A percentile compares a stretch with the other conserved stretches of the same genome.
Conservation (phyloP, 2,113 vertebrate genomes). For the Phrynocephalus versicolor region DNA sequence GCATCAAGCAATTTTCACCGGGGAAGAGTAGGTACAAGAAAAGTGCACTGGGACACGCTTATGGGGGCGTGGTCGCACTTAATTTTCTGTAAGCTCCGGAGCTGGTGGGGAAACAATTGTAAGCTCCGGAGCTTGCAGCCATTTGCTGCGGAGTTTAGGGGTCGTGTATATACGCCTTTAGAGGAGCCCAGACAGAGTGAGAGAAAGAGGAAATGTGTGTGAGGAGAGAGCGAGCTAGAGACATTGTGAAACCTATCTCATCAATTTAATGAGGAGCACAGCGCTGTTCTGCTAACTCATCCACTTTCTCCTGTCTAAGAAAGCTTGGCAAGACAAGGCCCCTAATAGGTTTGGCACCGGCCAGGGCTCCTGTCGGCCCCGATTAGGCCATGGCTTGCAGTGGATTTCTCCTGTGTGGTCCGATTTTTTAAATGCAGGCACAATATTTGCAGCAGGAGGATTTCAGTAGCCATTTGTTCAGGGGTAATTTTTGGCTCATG, state of each 20-base stretch:
- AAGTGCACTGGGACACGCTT: too few species aligned
- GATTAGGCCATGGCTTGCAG: accelerated
- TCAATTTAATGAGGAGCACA: neutral
- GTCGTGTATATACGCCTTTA: too few species aligned
- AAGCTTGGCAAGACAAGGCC: accelerated
- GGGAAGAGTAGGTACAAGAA: too few species aligned
- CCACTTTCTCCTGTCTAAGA: neutral
- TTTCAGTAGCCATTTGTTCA: neutral
- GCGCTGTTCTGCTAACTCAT: neutral
- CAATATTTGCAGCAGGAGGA: constrained; percentile 38
- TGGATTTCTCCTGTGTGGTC: constrained; percentile 42
- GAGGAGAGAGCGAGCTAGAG: neutral
- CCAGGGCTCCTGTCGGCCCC: neutral
- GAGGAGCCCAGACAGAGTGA: neutral
- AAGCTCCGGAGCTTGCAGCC: too few species aligned
- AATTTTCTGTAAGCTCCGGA: too few species aligned
- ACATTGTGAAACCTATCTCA: neutral
- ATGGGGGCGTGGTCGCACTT: too few species aligned
- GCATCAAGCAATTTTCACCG: too few species aligned
- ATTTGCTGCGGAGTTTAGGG: too few species aligned
- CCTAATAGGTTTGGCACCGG: neutral
- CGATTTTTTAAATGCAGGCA: constrained; percentile 42
- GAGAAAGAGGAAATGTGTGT: neutral
- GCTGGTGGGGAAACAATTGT: too few species aligned
- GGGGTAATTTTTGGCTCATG: constrained; percentile 45